phyloP scores from a whole-genome alignment of 2,113 vertebrate genomes.

The Amphilophus citrinellus region DNA sequence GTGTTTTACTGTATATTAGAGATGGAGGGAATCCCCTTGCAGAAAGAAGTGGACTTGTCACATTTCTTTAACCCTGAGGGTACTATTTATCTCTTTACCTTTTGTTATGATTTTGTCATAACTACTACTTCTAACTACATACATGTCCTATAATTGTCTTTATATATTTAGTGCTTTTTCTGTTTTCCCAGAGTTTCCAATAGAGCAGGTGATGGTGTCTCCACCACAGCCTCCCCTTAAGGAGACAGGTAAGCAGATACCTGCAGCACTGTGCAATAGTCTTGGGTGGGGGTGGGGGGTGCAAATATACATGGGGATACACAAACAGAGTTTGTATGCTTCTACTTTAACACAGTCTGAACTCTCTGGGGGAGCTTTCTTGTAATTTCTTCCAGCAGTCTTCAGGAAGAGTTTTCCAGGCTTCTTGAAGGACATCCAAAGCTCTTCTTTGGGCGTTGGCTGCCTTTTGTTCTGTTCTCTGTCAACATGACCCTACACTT shows the following conservation, averaged over 20 bases:
- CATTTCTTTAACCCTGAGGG: neutral
- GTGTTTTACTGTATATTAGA: constrained; percentile 36
- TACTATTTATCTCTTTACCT: neutral
- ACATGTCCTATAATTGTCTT: rapidly evolving
- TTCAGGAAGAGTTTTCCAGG: neutral
- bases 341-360: too few relatives aligned
- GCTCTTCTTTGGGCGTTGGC: neutral
- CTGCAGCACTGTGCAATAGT: neutral
- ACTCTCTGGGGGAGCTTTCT: too few relatives aligned
- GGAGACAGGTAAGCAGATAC: constrained; percentile 12
- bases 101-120: neutral
- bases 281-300: too few relatives aligned
- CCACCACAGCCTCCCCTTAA: neutral
- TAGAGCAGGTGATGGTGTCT: neutral
- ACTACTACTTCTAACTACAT: neutral
- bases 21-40: neutral
- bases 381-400: neutral
- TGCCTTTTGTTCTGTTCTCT: neutral
- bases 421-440: neutral
- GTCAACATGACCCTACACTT: neutral
- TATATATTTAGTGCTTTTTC: neutral
- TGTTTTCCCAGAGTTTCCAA: neutral
- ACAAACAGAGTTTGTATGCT: too few relatives aligned
- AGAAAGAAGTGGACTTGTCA: constrained; percentile 31
- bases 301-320: too few relatives aligned